A percentile compares a stretch with the other conserved stretches of the same genome.
phyloP scores from a whole-genome alignment of 2,113 vertebrate species.

The Forbesichthys agassizii region DNA sequence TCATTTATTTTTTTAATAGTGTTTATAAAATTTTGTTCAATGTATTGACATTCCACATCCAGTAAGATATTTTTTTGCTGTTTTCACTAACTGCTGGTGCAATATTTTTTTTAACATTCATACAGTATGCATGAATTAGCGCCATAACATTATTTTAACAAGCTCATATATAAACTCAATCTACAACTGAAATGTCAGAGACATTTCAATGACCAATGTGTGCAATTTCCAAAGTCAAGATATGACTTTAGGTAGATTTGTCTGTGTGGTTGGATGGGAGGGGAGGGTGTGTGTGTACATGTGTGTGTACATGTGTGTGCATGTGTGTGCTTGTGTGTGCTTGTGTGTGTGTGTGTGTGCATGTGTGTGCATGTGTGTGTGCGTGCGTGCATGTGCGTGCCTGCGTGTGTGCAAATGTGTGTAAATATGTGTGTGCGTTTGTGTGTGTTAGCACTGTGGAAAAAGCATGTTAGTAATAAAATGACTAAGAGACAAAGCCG shows the following conservation, averaged over 20 bases:
- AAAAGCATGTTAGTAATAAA: conserved; percentile 6
- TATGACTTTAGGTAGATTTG: neutral
- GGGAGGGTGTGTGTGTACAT: neutral
- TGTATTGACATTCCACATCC: no score
- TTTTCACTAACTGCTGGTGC: no score
- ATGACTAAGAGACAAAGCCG: conserved; percentile 9
- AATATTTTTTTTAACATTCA: no score
- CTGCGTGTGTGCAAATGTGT: conserved; percentile 15
- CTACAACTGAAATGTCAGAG: neutral
- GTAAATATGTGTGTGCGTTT: neutral
- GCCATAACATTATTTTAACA: no score
- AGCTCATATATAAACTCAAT: no score
- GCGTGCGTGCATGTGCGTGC: conserved; percentile 17
- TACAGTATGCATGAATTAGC: no score
- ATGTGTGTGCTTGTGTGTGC: neutral
- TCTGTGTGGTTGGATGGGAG: no score
- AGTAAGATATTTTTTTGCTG: no score
- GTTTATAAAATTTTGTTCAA: no score
- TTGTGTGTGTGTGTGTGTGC: neutral
- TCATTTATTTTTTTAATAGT: no score
- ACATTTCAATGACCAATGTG: conserved; percentile 26
- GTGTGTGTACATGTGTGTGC: neutral
- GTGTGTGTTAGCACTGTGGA: neutral
- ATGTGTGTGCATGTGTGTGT: neutral
- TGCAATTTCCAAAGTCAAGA: conserved; percentile 1